Percentiles rank a stretch among this genome's conserved stretches.
These are phyloP conservation scores for Paramormyrops kingsleyae DNA, from an alignment of 2,113 vertebrate species.

Conservation along the genomic window DNA sequence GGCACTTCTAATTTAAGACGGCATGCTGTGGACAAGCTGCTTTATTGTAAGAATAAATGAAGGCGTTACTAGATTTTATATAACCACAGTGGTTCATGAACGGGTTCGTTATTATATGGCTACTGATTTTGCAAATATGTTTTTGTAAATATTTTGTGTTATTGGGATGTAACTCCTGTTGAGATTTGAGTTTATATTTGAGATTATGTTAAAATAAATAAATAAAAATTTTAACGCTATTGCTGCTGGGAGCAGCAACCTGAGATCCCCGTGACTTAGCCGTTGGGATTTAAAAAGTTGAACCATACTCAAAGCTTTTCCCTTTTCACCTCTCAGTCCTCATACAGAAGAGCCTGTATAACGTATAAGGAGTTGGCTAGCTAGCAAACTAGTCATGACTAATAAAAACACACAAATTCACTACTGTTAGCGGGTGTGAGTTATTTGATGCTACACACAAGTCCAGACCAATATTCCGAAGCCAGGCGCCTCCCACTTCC, in stretches of 20 bases:
- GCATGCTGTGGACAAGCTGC: background rate
- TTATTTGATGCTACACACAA: conserved; percentile 7
- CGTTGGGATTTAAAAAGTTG: background rate
- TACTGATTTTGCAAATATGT: background rate
- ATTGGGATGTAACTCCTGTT: background rate
- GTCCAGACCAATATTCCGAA: background rate
- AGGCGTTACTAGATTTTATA: background rate
- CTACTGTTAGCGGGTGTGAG: background rate
- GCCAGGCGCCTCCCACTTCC: background rate
- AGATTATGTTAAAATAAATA: background rate
- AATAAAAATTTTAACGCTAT: background rate
- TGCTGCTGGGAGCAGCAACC: background rate
- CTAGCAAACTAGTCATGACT: background rate
- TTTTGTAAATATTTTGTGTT: background rate
- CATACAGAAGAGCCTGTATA: background rate
- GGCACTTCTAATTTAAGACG: background rate
- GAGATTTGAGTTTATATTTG: background rate
- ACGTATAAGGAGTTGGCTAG: background rate
- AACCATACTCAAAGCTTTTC: background rate
- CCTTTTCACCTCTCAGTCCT: background rate
- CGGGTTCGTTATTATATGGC: background rate
- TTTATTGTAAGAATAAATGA: background rate
- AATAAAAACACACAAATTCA: conserved; percentile 8
- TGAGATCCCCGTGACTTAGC: background rate
- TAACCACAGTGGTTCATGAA: background rate